Evolutionary conservation across 2,797 vertebrate genomes (phyloP).

Genomic region (Molossus molossus): DNA sequence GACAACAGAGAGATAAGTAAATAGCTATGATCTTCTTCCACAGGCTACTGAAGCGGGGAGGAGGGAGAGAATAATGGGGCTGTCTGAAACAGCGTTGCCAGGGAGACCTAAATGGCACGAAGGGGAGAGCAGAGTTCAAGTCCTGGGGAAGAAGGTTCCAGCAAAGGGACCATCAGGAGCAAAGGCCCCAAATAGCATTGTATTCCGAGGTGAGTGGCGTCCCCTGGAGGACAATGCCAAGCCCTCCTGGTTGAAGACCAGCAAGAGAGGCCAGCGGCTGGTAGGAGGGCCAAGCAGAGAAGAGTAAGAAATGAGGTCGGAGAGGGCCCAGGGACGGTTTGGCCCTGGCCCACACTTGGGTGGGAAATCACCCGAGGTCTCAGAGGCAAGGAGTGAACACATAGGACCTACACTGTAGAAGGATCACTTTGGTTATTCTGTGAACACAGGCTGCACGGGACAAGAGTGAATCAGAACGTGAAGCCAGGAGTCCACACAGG

Average conservation of each 20-base stretch:
- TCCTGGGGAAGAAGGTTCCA: background rate
- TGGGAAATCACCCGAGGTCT: background rate
- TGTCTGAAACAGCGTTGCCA: background rate
- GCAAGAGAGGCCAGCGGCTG: background rate
- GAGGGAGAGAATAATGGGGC: too few relatives aligned
- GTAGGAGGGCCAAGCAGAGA: too few relatives aligned
- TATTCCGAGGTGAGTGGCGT: background rate
- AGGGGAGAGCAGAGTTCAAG: fast-evolving
- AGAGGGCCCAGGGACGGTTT: fast-evolving
- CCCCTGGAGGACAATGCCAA: background rate
- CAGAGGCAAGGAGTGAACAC: background rate
- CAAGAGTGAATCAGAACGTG: background rate
- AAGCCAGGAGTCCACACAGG: background rate
- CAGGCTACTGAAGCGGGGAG: background rate
- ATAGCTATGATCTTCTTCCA: background rate
- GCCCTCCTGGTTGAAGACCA: background rate
- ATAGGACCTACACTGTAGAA: background rate
- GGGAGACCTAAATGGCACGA: background rate
- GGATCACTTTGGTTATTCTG: background rate
- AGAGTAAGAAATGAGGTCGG: background rate
- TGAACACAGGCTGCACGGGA: background rate
- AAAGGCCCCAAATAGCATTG: background rate
- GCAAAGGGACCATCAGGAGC: background rate
- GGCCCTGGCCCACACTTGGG: too few relatives aligned
- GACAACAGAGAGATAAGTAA: background rate